phyloP scores from a whole-genome alignment of 2,888 invertebrate species.

The Chalcis sispes region DNA sequence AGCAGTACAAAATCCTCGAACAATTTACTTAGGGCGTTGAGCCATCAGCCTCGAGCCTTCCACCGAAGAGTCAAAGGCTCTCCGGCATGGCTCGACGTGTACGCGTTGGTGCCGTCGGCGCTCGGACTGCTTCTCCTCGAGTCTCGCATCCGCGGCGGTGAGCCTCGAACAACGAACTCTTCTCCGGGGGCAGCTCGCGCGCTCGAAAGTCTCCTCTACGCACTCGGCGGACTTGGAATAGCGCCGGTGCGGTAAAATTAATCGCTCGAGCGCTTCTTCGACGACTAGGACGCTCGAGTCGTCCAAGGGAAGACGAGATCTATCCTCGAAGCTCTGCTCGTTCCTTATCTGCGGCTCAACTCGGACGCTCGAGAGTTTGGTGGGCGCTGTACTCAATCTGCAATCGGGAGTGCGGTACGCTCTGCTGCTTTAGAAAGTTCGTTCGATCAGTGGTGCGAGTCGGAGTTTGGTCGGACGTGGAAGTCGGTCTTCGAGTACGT shows the following conservation, averaged over 20 bases:
- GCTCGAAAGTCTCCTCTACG: background rate
- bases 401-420: background rate
- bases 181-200: background rate
- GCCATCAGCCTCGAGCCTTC: conserved; percentile 63
- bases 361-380: no score
- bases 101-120: background rate
- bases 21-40: conserved; percentile 62
- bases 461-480: conserved; percentile 26
- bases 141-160: background rate
- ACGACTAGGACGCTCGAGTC: no score
- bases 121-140: background rate
- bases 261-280: no score
- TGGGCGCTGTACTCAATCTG: conserved; percentile 7
- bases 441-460: conserved; percentile 28
- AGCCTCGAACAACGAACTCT: background rate
- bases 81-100: conserved; percentile 18
- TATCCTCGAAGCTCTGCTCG: no score
- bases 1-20: background rate
- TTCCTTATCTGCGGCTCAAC: no score
- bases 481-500: no score
- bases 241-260: no score
- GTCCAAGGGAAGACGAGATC: no score
- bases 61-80: conserved; percentile 11
- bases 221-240: background rate
- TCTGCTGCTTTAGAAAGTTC: background rate